A percentile compares a stretch with the other conserved stretches of the same genome.
Conservation (phyloP, 1,140 invertebrate genomes). For the Lineus longissimus region DNA sequence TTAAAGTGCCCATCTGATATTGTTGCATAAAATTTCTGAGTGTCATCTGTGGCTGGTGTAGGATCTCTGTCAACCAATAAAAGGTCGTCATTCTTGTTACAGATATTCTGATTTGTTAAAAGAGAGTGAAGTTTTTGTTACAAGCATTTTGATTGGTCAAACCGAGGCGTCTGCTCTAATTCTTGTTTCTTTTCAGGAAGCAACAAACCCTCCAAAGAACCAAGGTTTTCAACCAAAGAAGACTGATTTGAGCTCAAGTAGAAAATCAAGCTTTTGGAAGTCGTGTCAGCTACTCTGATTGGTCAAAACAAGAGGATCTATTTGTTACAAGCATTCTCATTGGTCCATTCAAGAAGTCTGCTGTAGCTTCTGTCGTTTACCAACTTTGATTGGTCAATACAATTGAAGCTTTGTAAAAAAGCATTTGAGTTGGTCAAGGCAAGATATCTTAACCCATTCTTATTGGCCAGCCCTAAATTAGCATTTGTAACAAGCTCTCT, state of each 20-base stretch:
- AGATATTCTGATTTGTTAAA: background rate
- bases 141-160: slow-evolving; percentile 1
- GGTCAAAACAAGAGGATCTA: background rate
- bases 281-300: slow-evolving; percentile 3
- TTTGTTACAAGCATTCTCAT: background rate
- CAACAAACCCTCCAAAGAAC: background rate
- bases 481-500: no score
- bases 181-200: slow-evolving; percentile 3
- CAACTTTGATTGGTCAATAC: no score
- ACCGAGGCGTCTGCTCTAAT: no score
- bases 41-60: no score
- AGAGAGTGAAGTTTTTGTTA: background rate
- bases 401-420: no score
- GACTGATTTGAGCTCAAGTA: background rate
- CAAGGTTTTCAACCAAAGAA: background rate
- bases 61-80: no score
- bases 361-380: no score
- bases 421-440: no score
- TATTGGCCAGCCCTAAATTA: no score
- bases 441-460: no score
- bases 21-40: no score
- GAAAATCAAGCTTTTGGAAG: slow-evolving; percentile 5
- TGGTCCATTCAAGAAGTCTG: background rate
- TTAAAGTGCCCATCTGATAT: no score
- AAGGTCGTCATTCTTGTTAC: background rate